Conservation (phyloP, 2,113 vertebrate species). For the Eretmochelys imbricata region DNA sequence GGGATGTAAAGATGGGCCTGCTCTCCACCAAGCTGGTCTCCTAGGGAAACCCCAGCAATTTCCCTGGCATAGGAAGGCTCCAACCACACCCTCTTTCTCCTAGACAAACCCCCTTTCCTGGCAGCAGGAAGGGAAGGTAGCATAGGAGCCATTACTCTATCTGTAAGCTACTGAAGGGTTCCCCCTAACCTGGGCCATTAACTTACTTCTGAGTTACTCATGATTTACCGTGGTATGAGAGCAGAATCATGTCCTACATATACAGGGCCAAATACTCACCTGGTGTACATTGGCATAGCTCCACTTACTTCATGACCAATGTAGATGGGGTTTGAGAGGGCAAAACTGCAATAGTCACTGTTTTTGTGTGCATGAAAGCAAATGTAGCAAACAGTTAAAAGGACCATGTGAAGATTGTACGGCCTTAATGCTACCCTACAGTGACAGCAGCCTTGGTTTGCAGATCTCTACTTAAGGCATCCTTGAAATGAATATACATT, state of each 20-base stretch:
- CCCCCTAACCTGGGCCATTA: neutral
- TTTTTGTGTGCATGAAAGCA: neutral
- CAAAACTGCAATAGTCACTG: neutral
- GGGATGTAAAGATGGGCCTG: no score
- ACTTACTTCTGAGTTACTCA: neutral
- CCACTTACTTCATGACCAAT: neutral
- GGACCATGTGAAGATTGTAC: neutral
- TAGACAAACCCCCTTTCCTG: neutral
- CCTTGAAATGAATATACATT: neutral
- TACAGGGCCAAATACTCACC: neutral
- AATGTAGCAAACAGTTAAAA: neutral
- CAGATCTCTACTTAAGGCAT: neutral
- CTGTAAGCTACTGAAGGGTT: neutral
- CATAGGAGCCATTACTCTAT: neutral
- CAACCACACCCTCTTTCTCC: neutral
- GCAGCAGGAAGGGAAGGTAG: neutral
- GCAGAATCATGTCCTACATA: neutral
- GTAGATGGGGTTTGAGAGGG: neutral
- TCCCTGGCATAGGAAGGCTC: accelerated
- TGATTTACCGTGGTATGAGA: neutral
- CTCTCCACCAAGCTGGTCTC: no score
- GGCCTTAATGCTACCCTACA: neutral
- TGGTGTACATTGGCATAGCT: neutral
- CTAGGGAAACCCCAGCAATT: neutral
- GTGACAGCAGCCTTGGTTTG: neutral